A percentile compares a stretch with the other conserved stretches of the same genome.
These are phyloP conservation scores for Lepidurus packardi DNA, from an alignment of 1,140 invertebrate species.

Conservation along the genomic window DNA sequence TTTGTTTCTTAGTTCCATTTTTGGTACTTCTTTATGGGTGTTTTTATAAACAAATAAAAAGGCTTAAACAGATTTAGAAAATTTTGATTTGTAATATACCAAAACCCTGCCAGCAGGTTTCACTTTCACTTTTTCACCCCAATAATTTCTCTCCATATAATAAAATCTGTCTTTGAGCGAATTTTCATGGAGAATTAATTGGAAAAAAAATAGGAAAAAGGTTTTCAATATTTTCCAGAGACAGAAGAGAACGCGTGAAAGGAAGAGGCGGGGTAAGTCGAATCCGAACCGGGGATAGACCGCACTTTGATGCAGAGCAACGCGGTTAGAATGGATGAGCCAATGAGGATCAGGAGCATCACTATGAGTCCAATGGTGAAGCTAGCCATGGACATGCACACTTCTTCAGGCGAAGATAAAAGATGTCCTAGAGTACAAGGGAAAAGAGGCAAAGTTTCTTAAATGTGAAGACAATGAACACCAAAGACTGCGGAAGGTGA, in stretches of 20 bases:
- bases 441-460: slow-evolving; percentile 16
- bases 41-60: background rate
- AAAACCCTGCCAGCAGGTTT: background rate
- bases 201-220: background rate
- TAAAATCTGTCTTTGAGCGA: too few relatives aligned
- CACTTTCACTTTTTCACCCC: background rate
- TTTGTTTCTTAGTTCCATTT: background rate
- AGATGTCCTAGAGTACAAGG: slow-evolving; percentile 25
- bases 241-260: slow-evolving; percentile 38
- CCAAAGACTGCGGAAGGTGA: background rate
- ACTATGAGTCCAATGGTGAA: slow-evolving; percentile 45
- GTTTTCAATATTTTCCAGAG: slow-evolving; percentile 20
- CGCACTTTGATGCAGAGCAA: slow-evolving; percentile 40
- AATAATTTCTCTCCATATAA: too few relatives aligned
- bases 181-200: too few relatives aligned
- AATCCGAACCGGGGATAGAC: slow-evolving; percentile 36
- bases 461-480: slow-evolving; percentile 13
- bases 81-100: too few relatives aligned
- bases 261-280: slow-evolving; percentile 37
- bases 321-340: slow-evolving; percentile 45
- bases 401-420: slow-evolving; percentile 38
- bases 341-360: slow-evolving; percentile 45
- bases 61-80: background rate
- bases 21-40: background rate
- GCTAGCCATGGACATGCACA: slow-evolving; percentile 47